A percentile compares a stretch with the other conserved stretches of the same genome.
Conservation (phyloP, 1,140 invertebrate genomes). For the Drosophila carrolli region DNA sequence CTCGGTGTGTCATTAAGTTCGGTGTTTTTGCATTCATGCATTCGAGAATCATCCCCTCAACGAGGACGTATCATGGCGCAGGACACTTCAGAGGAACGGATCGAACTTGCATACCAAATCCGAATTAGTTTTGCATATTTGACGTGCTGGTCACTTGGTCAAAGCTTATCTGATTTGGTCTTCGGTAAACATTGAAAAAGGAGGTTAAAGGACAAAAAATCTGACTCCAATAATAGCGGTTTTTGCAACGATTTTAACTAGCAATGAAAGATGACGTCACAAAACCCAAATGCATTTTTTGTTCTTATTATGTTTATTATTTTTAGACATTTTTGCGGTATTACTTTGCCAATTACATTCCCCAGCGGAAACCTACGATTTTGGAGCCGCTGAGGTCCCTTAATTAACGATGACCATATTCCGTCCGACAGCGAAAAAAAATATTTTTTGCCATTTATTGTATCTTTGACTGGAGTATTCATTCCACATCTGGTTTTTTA, state of each 20-base stretch:
- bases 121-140: conserved; percentile 14
- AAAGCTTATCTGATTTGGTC: neutral
- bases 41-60: conserved; percentile 3
- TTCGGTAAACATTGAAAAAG: neutral
- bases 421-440: no score
- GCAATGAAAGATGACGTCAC: no score
- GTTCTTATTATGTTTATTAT: no score
- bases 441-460: no score
- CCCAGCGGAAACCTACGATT: no score
- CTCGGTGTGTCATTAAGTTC: conserved; percentile 69
- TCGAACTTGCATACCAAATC: conserved; percentile 14
- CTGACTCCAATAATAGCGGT: neutral
- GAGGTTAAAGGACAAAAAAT: neutral
- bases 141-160: conserved; percentile 1
- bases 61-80: neutral
- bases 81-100: neutral
- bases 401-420: no score
- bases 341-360: no score
- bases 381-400: no score
- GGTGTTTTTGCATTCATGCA: conserved; percentile 36
- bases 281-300: neutral
- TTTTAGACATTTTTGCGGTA: no score
- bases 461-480: no score
- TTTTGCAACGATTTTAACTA: no score
- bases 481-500: no score